Evolutionary conservation across 2,888 invertebrate species (phyloP).

Genomic region (Cheilosia pagana): DNA sequence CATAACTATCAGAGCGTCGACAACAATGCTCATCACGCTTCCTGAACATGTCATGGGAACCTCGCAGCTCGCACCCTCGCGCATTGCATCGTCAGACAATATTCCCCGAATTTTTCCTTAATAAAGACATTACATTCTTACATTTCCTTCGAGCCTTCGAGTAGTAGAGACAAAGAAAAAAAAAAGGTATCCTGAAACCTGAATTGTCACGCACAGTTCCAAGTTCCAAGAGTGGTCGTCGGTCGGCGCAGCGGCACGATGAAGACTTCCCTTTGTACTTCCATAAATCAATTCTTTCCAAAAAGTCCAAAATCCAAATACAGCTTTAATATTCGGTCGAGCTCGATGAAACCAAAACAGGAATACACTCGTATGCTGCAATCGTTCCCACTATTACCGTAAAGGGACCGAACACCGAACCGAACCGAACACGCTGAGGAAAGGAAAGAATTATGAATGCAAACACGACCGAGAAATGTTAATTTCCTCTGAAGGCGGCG

Average conservation of each 20-base stretch:
- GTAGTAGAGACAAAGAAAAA: constrained; percentile 24
- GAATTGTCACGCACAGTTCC: constrained; percentile 71
- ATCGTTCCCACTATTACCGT: constrained; percentile 63
- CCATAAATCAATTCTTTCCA: constrained; percentile 72
- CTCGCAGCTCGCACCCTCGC: constrained; percentile 20
- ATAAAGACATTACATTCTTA: constrained; percentile 71
- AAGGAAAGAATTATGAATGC: constrained; percentile 73
- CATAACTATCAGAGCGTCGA: not conserved
- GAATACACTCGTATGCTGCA: constrained; percentile 24
- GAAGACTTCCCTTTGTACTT: constrained; percentile 73
- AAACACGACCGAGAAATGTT: constrained; percentile 74
- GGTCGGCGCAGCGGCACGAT: constrained; percentile 58
- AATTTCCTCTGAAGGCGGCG: constrained; percentile 73
- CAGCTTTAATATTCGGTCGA: constrained; percentile 70
- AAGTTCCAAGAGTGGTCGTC: constrained; percentile 4
- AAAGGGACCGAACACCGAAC: constrained; percentile 56
- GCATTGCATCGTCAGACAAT: constrained; percentile 33
- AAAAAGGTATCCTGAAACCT: constrained; percentile 66
- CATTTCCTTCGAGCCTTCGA: constrained; percentile 49
- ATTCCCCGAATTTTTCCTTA: constrained; percentile 63
- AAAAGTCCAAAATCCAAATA: constrained; percentile 73
- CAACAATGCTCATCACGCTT: constrained; percentile 26
- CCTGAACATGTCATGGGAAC: constrained; percentile 33
- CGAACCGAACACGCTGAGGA: constrained; percentile 36
- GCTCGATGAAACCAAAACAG: constrained; percentile 51